Evolutionary conservation across 2,113 vertebrate genomes (phyloP).

Genomic region (Synchiropus splendidus): DNA sequence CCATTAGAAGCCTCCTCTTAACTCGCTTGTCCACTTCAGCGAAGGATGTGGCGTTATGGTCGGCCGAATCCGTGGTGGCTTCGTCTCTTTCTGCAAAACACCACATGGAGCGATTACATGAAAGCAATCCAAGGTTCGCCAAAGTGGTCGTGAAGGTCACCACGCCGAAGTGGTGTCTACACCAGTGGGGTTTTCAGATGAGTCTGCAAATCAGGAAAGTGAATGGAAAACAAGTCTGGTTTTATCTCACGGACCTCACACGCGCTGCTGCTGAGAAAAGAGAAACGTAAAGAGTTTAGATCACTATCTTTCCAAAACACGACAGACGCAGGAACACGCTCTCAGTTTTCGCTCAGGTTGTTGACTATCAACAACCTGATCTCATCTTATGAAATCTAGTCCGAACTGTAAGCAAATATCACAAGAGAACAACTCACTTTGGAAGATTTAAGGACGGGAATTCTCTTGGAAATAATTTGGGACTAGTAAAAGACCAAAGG

Average conservation of each 20-base stretch:
- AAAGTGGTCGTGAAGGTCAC: neutral
- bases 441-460: too few relatives aligned
- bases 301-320: constrained; percentile 34
- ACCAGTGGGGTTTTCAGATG: constrained; percentile 40
- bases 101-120: neutral
- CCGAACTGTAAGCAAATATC: too few relatives aligned
- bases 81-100: constrained; percentile 76
- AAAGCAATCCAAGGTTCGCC: neutral
- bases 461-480: too few relatives aligned
- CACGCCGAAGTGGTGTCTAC: constrained; percentile 20
- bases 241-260: constrained; percentile 54
- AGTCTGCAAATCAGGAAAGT: constrained; percentile 27
- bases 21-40: constrained; percentile 90
- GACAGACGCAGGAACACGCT: too few relatives aligned
- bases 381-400: too few relatives aligned
- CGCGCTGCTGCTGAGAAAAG: too few relatives aligned
- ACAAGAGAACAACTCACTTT: too few relatives aligned
- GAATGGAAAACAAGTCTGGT: constrained; percentile 24
- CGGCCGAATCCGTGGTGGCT: constrained; percentile 61
- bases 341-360: too few relatives aligned
- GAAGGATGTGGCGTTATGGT: constrained; percentile 77
- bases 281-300: too few relatives aligned
- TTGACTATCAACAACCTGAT: neutral
- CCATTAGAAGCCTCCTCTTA: constrained; percentile 91
- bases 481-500: neutral